These are phyloP conservation scores for Jordanella pulchra DNA, from an alignment of 2,797 vertebrate species.

Conservation along the genomic window DNA sequence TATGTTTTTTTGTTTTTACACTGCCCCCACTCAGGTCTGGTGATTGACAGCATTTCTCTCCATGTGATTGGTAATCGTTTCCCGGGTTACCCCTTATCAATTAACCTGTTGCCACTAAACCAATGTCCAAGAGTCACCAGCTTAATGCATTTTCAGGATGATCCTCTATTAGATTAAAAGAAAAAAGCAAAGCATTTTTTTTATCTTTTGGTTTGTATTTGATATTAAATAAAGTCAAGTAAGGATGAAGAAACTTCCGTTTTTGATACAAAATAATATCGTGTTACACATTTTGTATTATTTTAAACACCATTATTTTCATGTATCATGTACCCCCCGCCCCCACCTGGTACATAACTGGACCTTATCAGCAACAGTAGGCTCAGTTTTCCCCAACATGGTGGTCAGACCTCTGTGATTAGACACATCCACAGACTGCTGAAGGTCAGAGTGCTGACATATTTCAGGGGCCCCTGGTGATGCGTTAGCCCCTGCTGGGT, in stretches of 20 bases:
- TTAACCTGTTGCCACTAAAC: slow-evolving; percentile 64
- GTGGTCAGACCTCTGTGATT: slow-evolving; percentile 63
- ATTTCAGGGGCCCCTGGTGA: slow-evolving; percentile 65
- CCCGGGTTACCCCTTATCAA: slow-evolving; percentile 72
- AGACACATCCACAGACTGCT: slow-evolving; percentile 59
- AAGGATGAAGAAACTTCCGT: neutral
- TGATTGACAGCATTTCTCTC: slow-evolving; percentile 76
- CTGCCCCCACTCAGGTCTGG: slow-evolving; percentile 54
- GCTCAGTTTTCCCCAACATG: slow-evolving; percentile 52
- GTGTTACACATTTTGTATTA: neutral
- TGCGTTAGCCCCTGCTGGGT: slow-evolving; percentile 49
- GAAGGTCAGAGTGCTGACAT: slow-evolving; percentile 65
- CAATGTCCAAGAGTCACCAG: slow-evolving; percentile 34
- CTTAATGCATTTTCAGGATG: slow-evolving; percentile 39
- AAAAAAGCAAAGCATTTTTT: neutral
- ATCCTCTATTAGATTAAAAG: neutral
- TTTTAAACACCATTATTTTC: neutral
- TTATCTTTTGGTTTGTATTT: neutral
- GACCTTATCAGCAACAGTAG: slow-evolving; percentile 59
- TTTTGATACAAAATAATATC: neutral
- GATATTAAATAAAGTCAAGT: neutral
- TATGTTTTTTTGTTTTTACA: slow-evolving; percentile 31
- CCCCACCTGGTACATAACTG: slow-evolving; percentile 52
- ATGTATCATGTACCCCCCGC: no score
- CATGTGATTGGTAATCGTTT: slow-evolving; percentile 74